Base-by-base conservation (phyloP, 2,113 vertebrate genomes). In the Zootoca vivipara region DNA sequence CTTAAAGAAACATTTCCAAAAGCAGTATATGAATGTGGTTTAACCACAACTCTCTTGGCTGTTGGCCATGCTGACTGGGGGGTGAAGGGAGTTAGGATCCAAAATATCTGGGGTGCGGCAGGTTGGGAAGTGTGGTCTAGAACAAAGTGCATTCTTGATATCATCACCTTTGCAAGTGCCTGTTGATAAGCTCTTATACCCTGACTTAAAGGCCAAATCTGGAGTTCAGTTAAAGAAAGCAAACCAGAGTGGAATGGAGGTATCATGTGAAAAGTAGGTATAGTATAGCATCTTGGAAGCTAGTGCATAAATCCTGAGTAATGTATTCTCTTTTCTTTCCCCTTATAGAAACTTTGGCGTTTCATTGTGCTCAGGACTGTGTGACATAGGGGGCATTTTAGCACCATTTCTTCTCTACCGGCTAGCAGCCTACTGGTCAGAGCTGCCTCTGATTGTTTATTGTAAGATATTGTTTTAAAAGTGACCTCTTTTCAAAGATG, bases 371-470 rank as follows among this genome's bases (percentile, higher is more conserved):
- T 99, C 98, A 0, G 97, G 97, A 2, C 82, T 99, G 77, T 99
- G 98, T 93, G 98, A 99, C 74, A 64, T 99, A 1, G 98, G 99
- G 58, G 98, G 99, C 1, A 98, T 98, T 78, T 93, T 98, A 46
- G 96, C 98, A 58, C 98, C 99, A 0, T 98, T 99, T 94, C 94
- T 99, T 83, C 97, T 99, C 87, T 99, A 98, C 91, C 97, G 98
- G 52, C 95, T 99, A 24, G 97, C 98, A 16, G 97, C 92, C 22
- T 7, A 99, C 94, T 99, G 98, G 98, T 92, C 98, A 46, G 98
- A 99, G 73, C 96, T 99, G 90, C 98, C 98, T 69, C 97, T 99
- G 15, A 97, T 99, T 91, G 97, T 99, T 95, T 99, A 99, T 42
- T 98, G 98, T 99, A 93, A 93, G 97, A 94, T 89, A 62, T 85